Evolutionary conservation across 2,797 vertebrate species (phyloP).

Genomic region (Paedocypris micromegethes): DNA sequence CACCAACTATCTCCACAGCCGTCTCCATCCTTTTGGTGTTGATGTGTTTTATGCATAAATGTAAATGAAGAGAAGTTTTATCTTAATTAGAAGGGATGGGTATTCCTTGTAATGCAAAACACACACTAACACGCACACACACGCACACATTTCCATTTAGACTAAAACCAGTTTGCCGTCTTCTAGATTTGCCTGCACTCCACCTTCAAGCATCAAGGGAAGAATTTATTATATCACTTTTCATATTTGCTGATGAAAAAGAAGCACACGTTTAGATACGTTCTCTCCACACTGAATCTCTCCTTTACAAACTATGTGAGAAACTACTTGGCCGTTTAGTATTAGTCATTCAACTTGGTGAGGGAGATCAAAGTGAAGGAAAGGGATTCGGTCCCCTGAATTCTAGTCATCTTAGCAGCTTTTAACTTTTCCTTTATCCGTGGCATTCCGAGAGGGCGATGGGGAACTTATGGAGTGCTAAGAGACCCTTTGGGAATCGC

Average conservation of each 20-base stretch:
- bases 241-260: too few species aligned
- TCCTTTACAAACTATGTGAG: constrained; percentile 3
- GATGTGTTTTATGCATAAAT: too few species aligned
- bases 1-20: too few species aligned
- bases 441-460: constrained; percentile 38
- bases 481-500: constrained; percentile 34
- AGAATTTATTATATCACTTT: background rate
- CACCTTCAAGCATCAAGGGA: constrained; percentile 11
- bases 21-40: too few species aligned
- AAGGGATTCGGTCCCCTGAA: constrained; percentile 17
- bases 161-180: constrained; percentile 29
- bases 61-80: too few species aligned
- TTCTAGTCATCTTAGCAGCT: constrained; percentile 29
- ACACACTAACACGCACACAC: background rate
- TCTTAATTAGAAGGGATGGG: too few species aligned
- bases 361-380: constrained; percentile 36
- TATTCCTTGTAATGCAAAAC: too few species aligned
- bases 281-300: constrained; percentile 7
- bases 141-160: background rate
- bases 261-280: background rate
- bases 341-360: constrained; percentile 14
- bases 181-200: constrained; percentile 26
- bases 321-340: constrained; percentile 1
- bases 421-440: constrained; percentile 31
- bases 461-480: constrained; percentile 33